Base-by-base conservation (phyloP, 2,797 vertebrate species). In the Oreochromis mossambicus region DNA sequence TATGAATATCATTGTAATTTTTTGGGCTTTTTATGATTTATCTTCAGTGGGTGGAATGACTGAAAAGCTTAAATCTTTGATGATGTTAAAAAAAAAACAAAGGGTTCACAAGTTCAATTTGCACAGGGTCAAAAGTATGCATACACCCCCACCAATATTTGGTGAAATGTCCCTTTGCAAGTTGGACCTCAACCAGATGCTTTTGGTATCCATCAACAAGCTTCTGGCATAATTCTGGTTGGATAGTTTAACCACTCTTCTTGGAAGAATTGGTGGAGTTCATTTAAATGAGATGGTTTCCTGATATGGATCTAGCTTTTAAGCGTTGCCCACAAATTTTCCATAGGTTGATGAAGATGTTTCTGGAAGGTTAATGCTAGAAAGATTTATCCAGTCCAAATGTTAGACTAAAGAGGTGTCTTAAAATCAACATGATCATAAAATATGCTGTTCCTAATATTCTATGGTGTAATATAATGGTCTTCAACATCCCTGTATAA, bases 331-430 rank as follows among this genome's bases (percentile, higher is more conserved):
- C 56, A 6, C 55, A 58, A 8, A 32, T 32, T 58, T 29, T 58
- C 15, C 29, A 34, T 2, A 58, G 56, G 26, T 17, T 6, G 26
- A 32, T 26, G 26, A 32, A 32, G 26, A 8, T 8, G 32, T 10
- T 32, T 58, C 26, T 6, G 32, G 26, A 32, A 58, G 55, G 2
- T 58, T 58, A 58, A 58, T 58, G 14, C 26, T 32, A 26, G 4
- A 26, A 26, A 26, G 26, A 58, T 10, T 58, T 58, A 32, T 32
- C 15, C 56, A 32, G 55, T 32, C 26, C 15, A 58, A 32, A 58
- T 61, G 56, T n/a, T 36, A 63, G 34, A 63, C 34, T 36, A 19
- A 63, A 63, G 58, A n/a, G 58, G 17, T 63, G 34, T 38, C 61
- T 21, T 66, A 21, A 66, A 66, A n/a, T 5, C 32, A 63, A 36